Evolutionary conservation across 2,113 vertebrate genomes (phyloP), one percentile per base, ranked within the genome.

Genomic region (Ceratotherium simum): DNA sequence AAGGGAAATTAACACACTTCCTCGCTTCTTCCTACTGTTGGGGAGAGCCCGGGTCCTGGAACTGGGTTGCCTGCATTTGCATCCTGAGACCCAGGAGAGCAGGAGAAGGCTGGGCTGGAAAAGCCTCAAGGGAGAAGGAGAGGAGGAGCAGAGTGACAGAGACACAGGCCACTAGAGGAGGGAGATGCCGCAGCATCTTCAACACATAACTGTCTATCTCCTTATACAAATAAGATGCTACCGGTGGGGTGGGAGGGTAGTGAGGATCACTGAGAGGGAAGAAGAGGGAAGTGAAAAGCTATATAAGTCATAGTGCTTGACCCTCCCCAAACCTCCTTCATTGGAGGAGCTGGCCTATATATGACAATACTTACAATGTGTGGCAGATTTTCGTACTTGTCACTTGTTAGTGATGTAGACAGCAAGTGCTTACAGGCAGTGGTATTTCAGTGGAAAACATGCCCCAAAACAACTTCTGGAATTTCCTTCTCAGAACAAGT

Each of bases 11-110:
- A 23, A 36, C 31, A 8, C 2, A 12, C 20, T 2, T 33, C 78
- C 27, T 56, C 4, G 2, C 8, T 17, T 20, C 16, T 16, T 8
- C 8, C 25, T 7, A 1, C 2, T 1, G 9, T 0, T 12, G 25
- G 18, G 31, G 60, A 73, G 14, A 36, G 58, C 54, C 39, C 4
- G 10, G 9, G 18, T 31, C 90, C 80, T 67, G 7, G 27, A 54
- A 14, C 2, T 18, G 27, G 25, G 60, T 2, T 29, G 5, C 23
- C 25, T 16, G 11, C 13, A 10, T 58, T 36, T 39, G 51, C 51
- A 27, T 58, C 39, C 46, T 75, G 76, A 78, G 70, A 29, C 13
- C 23, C 58, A 3, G 46, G n/a, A 39, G 0, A 42, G 17, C 51
- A 54, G 62, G n/a, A 12, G 1, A 3, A 56, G 3, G 9, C 5